Evolutionary conservation across 2,113 vertebrate species (phyloP).

Genomic region (Boulengeromyrus knoepffleri): DNA sequence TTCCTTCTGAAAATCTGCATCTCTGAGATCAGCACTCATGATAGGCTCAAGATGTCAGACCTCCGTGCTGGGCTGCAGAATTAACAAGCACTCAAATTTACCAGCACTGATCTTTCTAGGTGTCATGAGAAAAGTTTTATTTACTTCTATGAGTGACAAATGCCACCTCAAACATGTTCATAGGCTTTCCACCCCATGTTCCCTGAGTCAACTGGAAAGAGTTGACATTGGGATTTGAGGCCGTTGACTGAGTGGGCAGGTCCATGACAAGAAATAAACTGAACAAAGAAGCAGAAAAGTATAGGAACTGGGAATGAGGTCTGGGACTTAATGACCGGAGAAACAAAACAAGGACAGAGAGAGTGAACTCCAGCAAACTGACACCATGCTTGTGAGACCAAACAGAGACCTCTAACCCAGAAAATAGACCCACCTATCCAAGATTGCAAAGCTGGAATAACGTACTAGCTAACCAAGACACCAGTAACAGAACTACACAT

Average conservation of each 20-base stretch:
- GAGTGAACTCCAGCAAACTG: not conserved
- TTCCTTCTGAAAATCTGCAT: not conserved
- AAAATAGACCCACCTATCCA: not conserved
- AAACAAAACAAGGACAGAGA: not conserved
- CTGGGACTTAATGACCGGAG: not conserved
- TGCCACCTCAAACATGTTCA: not conserved
- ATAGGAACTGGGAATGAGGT: not conserved
- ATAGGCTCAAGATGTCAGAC: not conserved
- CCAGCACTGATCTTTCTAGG: not conserved
- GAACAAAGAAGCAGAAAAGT: not conserved
- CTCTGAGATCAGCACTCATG: not conserved
- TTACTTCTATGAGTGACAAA: not conserved
- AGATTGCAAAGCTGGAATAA: not conserved
- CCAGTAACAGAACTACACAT: not conserved
- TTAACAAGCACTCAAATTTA: not conserved
- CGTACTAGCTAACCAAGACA: not conserved
- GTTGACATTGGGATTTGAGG: not conserved
- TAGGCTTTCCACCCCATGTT: not conserved
- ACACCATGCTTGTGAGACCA: not conserved
- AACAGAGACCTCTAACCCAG: not conserved
- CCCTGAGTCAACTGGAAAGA: not conserved
- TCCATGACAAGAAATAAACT: not conserved
- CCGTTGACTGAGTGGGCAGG: not conserved
- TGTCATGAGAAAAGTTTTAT: not conserved
- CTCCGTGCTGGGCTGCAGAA: not conserved